Evolutionary conservation across 30 jellyfish, hydroid and myxozoan genomes (phyloP).

Genomic region (Mastigias papua): DNA sequence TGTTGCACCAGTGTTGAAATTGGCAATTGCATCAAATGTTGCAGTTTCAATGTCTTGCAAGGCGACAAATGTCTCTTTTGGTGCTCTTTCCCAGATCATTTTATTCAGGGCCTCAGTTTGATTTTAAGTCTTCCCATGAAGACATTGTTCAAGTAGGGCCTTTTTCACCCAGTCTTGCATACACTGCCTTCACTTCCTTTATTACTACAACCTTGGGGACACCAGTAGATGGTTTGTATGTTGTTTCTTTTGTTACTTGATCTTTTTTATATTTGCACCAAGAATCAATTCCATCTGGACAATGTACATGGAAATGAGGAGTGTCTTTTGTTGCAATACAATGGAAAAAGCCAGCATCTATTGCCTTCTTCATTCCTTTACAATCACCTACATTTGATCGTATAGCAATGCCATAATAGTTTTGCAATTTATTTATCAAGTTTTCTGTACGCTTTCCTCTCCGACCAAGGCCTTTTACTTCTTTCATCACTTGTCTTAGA

Average conservation of each 20-base stretch:
- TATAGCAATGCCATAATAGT: neutral
- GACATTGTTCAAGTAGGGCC: neutral
- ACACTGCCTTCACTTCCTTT: neutral
- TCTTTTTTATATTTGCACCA: conserved; percentile 20
- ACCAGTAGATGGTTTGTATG: neutral
- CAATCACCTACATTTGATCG: conserved; percentile 51
- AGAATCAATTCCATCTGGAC: neutral
- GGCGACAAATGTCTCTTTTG: neutral
- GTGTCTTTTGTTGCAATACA: conserved; percentile 50
- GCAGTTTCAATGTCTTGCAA: neutral
- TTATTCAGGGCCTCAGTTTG: neutral
- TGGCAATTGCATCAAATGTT: neutral
- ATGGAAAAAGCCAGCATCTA: conserved; percentile 52
- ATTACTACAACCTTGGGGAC: neutral
- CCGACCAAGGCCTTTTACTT: conserved; percentile 59
- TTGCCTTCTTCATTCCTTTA: conserved; percentile 48
- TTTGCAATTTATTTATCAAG: conserved; percentile 44
- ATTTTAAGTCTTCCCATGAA: neutral
- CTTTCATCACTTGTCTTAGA: conserved; percentile 20
- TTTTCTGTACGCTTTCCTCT: conserved; percentile 54
- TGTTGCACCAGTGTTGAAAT: neutral
- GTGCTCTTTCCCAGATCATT: neutral
- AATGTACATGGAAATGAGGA: conserved; percentile 17
- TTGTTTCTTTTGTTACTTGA: neutral
- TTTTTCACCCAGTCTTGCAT: neutral